Evolutionary conservation across 35 echinoderm and acorn worm genomes (phyloP).

Genomic region (Apostichopus californicus): DNA sequence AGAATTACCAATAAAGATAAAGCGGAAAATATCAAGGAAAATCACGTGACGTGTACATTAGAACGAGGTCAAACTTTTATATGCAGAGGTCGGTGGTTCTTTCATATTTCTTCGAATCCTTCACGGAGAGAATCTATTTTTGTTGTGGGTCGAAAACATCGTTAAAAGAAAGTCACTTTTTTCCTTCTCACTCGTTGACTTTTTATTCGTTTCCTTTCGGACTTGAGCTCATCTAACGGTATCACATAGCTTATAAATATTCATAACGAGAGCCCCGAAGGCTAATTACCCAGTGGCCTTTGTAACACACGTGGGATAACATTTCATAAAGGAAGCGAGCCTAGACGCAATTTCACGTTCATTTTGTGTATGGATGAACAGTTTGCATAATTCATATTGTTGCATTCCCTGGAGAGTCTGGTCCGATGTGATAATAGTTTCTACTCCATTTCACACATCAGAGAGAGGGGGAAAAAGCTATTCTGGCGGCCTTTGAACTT

Average conservation of each 20-base stretch:
- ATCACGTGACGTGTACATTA: too few species aligned
- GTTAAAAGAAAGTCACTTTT: too few species aligned
- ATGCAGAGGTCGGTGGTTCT: too few species aligned
- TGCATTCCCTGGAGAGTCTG: neutral
- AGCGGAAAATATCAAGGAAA: too few species aligned
- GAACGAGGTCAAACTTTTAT: too few species aligned
- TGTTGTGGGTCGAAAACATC: too few species aligned
- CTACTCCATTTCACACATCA: neutral
- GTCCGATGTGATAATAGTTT: neutral
- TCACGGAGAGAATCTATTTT: too few species aligned
- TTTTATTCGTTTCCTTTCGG: neutral
- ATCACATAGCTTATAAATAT: slow-evolving; percentile 13
- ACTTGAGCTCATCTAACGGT: neutral
- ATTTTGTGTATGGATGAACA: neutral
- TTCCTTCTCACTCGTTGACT: neutral
- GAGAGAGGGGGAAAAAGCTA: neutral
- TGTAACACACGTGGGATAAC: slow-evolving; percentile 24
- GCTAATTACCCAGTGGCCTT: slow-evolving; percentile 40
- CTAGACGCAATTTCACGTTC: slow-evolving; percentile 24
- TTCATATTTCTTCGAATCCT: too few species aligned
- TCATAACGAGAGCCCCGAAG: neutral
- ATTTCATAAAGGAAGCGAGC: slow-evolving; percentile 27
- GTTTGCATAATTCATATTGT: slow-evolving; percentile 37
- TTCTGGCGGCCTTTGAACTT: slow-evolving; percentile 19
- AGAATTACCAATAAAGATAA: too few species aligned